Percentiles rank a stretch among this genome's conserved stretches.
These are phyloP conservation scores for Drosophila antonietae DNA, from an alignment of 2,888 invertebrate genomes.

Conservation along the genomic window DNA sequence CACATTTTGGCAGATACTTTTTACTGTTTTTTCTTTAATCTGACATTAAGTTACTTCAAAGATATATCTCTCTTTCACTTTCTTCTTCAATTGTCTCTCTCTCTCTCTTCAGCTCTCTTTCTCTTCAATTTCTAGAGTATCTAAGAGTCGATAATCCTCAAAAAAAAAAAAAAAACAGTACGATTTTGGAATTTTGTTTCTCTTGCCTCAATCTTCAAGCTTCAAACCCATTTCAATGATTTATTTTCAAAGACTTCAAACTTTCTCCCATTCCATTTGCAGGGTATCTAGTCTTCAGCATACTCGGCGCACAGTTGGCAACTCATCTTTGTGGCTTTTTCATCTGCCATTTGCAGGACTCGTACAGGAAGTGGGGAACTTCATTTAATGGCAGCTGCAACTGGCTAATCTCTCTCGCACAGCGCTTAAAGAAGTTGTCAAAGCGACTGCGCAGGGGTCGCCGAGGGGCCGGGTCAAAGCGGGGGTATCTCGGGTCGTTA, in stretches of 20 bases:
- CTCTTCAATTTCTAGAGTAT: not conserved
- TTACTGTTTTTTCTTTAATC: no score
- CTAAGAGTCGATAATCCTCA: no score
- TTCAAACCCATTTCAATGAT: not conserved
- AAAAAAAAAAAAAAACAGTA: no score
- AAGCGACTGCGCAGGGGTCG: slow-evolving; percentile 4
- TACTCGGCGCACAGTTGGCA: not conserved
- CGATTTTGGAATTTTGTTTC: not conserved
- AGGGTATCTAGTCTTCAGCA: slow-evolving; percentile 3
- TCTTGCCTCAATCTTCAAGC: not conserved
- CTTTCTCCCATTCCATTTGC: not conserved
- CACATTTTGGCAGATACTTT: no score
- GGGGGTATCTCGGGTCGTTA: slow-evolving; percentile 40
- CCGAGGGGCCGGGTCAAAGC: not conserved
- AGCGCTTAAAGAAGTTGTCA: slow-evolving; percentile 61
- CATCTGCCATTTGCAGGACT: slow-evolving; percentile 35
- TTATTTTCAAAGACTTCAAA: not conserved
- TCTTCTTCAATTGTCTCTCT: no score
- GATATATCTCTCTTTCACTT: no score
- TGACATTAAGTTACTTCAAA: no score
- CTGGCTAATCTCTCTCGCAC: slow-evolving; percentile 47
- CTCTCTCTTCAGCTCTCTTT: not conserved
- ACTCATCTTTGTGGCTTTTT: not conserved
- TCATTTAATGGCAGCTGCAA: slow-evolving; percentile 59
- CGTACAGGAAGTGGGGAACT: slow-evolving; percentile 50